phyloP scores from a whole-genome alignment of 1,140 invertebrate genomes.

The Diuraphis noxia region DNA sequence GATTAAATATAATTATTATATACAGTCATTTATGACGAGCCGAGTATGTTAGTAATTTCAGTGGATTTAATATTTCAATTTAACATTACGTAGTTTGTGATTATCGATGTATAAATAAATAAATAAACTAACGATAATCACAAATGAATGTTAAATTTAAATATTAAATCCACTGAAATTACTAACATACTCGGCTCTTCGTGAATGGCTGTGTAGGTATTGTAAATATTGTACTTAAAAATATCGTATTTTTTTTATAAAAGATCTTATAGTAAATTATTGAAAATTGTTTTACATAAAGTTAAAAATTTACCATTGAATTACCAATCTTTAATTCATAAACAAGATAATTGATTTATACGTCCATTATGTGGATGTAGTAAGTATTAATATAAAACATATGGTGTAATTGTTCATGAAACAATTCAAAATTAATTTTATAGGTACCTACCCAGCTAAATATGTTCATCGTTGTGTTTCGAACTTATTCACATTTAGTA shows the following conservation, averaged over 20 bases:
- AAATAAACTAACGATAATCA: too few relatives aligned
- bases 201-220: neutral
- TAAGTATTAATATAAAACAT: neutral
- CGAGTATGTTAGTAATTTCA: neutral
- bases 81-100: neutral
- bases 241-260: neutral
- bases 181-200: neutral
- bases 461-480: neutral
- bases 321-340: neutral
- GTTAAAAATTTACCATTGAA: neutral
- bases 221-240: neutral
- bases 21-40: neutral
- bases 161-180: neutral
- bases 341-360: neutral
- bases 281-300: neutral
- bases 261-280: neutral
- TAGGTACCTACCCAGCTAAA: neutral
- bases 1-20: neutral
- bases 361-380: neutral
- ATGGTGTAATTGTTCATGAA: neutral
- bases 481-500: neutral
- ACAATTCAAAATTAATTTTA: neutral
- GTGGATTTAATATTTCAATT: neutral
- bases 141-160: neutral
- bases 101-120: too few relatives aligned